A percentile compares a stretch with the other conserved stretches of the same genome.
These are phyloP conservation scores for Mayetiola destructor DNA, from an alignment of 2,888 invertebrate species.

Conservation along the genomic window DNA sequence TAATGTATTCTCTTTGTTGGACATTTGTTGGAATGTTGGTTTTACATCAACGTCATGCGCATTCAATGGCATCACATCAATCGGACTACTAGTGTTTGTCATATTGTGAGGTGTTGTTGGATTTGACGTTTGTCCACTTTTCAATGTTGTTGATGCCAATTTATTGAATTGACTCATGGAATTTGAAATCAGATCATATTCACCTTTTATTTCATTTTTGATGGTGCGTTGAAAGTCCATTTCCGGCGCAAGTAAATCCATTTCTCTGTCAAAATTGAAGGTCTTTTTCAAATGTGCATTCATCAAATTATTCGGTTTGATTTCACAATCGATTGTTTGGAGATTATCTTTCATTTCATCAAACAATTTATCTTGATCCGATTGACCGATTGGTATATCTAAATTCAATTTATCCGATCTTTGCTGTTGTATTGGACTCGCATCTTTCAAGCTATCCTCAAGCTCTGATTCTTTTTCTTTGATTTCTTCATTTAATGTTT, in stretches of 20 bases:
- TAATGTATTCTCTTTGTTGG: not conserved
- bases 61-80: not conserved
- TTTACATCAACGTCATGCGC: not conserved
- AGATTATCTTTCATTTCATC: slow-evolving; percentile 3
- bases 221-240: not conserved
- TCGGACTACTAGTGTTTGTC: not conserved
- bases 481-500: slow-evolving; percentile 15
- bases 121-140: not conserved
- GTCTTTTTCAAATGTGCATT: no score
- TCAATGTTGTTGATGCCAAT: not conserved
- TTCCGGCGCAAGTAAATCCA: not conserved
- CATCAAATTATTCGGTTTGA: not conserved
- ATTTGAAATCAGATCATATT: not conserved
- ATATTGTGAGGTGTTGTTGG: not conserved
- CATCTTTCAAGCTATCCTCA: not conserved
- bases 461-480: not conserved
- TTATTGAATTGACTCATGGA: not conserved
- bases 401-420: not conserved
- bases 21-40: not conserved
- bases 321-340: not conserved
- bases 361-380: slow-evolving; percentile 11
- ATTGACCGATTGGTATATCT: slow-evolving; percentile 1
- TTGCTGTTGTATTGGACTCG: not conserved
- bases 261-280: not conserved
- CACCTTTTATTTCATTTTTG: slow-evolving; percentile 1